Evolutionary conservation across 2,113 vertebrate genomes (phyloP), one percentile per base, ranked within the genome.

Genomic region (Lamprotornis superbus): DNA sequence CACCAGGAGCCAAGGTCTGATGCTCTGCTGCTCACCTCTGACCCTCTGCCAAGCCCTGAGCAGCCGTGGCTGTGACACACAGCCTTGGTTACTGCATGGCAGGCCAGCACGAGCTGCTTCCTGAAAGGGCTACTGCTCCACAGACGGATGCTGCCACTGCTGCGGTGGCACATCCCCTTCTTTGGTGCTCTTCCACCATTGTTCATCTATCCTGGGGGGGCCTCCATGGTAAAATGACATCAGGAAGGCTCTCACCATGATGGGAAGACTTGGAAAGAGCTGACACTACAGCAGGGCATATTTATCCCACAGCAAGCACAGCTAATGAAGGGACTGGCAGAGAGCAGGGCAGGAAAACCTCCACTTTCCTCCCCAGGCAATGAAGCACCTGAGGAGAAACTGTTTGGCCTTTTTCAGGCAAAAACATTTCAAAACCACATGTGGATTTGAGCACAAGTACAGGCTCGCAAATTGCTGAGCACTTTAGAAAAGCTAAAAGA

Each of bases 121-220:
- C 79, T 44, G 12, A 39, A 49, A 75, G 25, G 46, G 16, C 40
- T 40, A 31, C 1, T 0, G 28, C 39, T 82, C 1, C 0, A 4
- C 6, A 7, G 4, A 17, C 2, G 5, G 56, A 19, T 21, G 10
- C 33, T 5, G 18, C 27, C 8, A 5, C 49, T 55, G 53, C 71
- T n/a, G 49, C 0, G 0, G 11, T 24, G 70, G 39, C 33, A 17
- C 14, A 28, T 68, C 24, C 46, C n/a, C 24, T 44, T 61, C 74
- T 56, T 7, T 20, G 33, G 25, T 55, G 83, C 33, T 60, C 17
- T 65, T 68, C n/a, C 8, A 42, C 65, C 30, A 23, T 35, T 31
- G 5, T 12, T 60, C 25, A 20, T 23, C 57, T 7, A 1, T 20
- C 39, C 52, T 5, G 1, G 25, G 20, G 25, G 20, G 8, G 24